A percentile compares a stretch with the other conserved stretches of the same genome.
phyloP scores from a whole-genome alignment of 2,888 invertebrate species.

The Macroteleia sp. region DNA sequence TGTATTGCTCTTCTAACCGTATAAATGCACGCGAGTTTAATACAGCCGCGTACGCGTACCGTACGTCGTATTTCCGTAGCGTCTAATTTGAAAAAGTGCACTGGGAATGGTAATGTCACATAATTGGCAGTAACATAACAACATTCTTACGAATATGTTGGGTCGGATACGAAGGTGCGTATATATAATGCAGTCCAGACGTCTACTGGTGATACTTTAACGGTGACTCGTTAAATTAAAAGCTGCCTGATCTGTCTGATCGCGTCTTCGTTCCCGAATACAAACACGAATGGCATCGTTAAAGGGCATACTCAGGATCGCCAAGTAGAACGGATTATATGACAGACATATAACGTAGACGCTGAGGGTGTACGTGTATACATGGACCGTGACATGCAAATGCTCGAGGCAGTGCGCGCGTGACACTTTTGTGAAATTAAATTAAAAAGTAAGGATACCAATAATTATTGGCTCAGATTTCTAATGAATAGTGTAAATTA shows the following conservation, averaged over 20 bases:
- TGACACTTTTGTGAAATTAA: constrained; percentile 65
- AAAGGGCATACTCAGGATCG: constrained; percentile 45
- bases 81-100: constrained; percentile 42
- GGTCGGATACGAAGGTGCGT: not conserved
- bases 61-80: constrained; percentile 8
- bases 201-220: constrained; percentile 34
- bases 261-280: constrained; percentile 28
- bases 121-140: constrained; percentile 50
- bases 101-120: constrained; percentile 31
- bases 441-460: too few relatives aligned
- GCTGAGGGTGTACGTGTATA: constrained; percentile 35
- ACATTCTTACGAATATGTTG: constrained; percentile 20
- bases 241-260: constrained; percentile 41
- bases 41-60: constrained; percentile 3
- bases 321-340: constrained; percentile 52
- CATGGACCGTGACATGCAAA: constrained; percentile 72
- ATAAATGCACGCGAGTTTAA: constrained; percentile 19
- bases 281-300: constrained; percentile 55
- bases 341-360: constrained; percentile 50
- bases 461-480: too few relatives aligned
- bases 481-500: too few relatives aligned
- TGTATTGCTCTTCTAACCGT: not conserved
- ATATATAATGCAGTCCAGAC: constrained; percentile 27
- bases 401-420: constrained; percentile 72
- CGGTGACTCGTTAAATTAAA: constrained; percentile 50